Evolutionary conservation across 2,888 invertebrate genomes (phyloP), one percentile per base, ranked within the genome.

Genomic region (Neelides folsomi): DNA sequence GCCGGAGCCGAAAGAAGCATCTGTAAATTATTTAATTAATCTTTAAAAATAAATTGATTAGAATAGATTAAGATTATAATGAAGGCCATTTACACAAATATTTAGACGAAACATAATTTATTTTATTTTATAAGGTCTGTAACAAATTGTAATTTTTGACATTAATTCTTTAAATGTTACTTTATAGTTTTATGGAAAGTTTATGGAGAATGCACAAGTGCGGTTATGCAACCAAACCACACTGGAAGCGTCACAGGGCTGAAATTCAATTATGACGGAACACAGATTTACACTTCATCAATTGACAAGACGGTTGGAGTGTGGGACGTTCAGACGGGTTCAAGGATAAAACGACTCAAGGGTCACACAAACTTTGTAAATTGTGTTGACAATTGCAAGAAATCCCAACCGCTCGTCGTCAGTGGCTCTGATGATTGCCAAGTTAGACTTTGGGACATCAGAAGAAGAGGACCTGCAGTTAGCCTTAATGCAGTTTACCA

Each of bases 131-230:
- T 38, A 12, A 20, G 12, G 36, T 36, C n/a, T 15, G 27, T 27
- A 18, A 27, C 37, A 50, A 51, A 39, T 42, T 44, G 43, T 48
- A 49, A 45, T 44, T 52, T 48, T 60, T 43, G 43, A 60, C 13
- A 41, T 51, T 47, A 37, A 27, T 6, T 15, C 12, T 49, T 47
- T 13, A 44, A 44, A 19, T 47, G 7, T 43, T 47, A 44, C 15
- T 59, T 63, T 66, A 52, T 67, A 73, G 76, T 71, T 71, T 73
- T 98, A 59, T 98, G 98, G 98, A 88, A 85, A 69, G 92, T 94
- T 1, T 94, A 92, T 67, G 97, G 92, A 0, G 94, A 98, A 69
- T 98, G 98, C 72, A 94, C 97, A 67, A 99, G 98, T 70, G 81
- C 94, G 60, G 86, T 89, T 66, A 82, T 86, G 16, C 80, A 99